Conservation (phyloP, 2,113 vertebrate species). For the Motacilla alba region DNA sequence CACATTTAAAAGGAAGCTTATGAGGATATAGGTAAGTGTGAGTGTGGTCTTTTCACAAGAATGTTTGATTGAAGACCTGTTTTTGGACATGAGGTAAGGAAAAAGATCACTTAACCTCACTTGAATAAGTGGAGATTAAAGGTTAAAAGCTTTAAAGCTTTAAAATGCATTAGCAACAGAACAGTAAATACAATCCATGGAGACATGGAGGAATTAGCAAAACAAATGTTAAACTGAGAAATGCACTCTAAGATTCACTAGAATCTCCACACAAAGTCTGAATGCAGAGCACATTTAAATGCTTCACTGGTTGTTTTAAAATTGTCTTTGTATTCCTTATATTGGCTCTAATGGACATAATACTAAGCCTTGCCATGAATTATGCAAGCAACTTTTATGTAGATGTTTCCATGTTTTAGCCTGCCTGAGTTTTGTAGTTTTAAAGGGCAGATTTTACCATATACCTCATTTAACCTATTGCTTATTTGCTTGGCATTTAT, state of each 20-base stretch:
- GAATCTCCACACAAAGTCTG: constrained; percentile 55
- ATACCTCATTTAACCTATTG: neutral
- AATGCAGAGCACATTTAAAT: constrained; percentile 45
- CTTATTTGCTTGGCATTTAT: neutral
- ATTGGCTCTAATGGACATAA: constrained; percentile 43
- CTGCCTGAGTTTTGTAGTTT: neutral
- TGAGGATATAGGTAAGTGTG: constrained; percentile 49
- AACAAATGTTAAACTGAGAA: constrained; percentile 76
- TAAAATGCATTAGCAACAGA: constrained; percentile 77
- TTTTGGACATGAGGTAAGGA: constrained; percentile 67
- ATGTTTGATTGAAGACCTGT: constrained; percentile 73
- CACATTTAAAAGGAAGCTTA: constrained; percentile 36
- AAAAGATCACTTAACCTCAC: constrained; percentile 74
- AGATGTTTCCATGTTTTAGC: neutral
- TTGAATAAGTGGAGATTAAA: constrained; percentile 78
- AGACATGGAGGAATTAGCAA: constrained; percentile 74
- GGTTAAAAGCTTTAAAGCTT: constrained; percentile 80
- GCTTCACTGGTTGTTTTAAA: constrained; percentile 57
- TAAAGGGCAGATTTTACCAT: neutral
- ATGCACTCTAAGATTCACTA: constrained; percentile 58
- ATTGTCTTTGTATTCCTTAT: constrained; percentile 58
- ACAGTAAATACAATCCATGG: constrained; percentile 75
- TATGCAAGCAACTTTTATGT: constrained; percentile 12
- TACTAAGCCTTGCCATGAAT: constrained; percentile 3
- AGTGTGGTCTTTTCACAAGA: constrained; percentile 61